Base-by-base conservation (phyloP, 1,140 invertebrate species). In the Aphidius ervi region DNA sequence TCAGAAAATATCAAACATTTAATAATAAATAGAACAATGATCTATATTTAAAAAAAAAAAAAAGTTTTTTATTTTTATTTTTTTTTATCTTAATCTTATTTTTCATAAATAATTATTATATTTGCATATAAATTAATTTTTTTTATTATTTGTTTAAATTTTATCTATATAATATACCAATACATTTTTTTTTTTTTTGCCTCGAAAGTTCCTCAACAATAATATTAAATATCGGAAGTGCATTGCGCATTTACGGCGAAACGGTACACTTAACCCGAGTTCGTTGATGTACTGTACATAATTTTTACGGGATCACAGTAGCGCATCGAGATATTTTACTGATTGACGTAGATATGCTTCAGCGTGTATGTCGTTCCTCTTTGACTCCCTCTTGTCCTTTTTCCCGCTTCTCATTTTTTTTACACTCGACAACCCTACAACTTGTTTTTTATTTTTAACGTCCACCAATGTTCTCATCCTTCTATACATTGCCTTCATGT, bases 201-300 rank as follows among this genome's bases (percentile, higher is more conserved):
- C 40, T 41, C 39, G 39, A 52, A 7, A 54, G 3, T 37, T 8
- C 7, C 1, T 43, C 3, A 43, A 43, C 42, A 43, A 43, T 3
- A 10, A 43, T 1, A 43, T 7, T n/a, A n/a, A n/a, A n/a, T n/a
- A 54, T 52, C 59, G 59, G 59, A 61, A 61, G 43, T 61, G 41
- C 42, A 61, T 55, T 61, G 59, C 59, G 59, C 59, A 61, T 61
- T 61, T 61, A 61, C 54, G 46, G 46, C n/a, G 59, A 61, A 61
- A 61, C 59, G 53, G 59, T 61, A 61, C 59, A 61, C 59, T 61
- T 61, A 61, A 61, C 54, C 46, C 39, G 46, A 46, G 53, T 50
- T 47, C 46, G 59, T 59, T 54, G 41, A 49, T 49, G 49, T 31
- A 31, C 23, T 31, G 58, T 59, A 53, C 39, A 61, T 54, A 61